A percentile compares a stretch with the other conserved stretches of the same genome.
phyloP scores from a whole-genome alignment of 2,888 invertebrate genomes.

The Caenorhabditis sulstoni region DNA sequence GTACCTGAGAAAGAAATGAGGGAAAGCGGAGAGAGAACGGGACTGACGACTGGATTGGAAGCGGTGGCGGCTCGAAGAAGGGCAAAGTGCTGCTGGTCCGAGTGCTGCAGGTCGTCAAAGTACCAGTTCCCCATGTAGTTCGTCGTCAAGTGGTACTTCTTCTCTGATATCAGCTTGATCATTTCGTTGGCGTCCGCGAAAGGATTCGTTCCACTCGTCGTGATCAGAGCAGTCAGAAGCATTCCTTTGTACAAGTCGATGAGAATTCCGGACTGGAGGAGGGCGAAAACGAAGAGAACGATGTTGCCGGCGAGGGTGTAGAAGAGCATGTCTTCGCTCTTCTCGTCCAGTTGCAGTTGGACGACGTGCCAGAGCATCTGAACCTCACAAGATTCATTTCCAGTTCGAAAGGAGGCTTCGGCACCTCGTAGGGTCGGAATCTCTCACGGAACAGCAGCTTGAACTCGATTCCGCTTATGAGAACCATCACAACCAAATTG shows the following conservation, averaged over 20 bases:
- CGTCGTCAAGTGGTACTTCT: conserved; percentile 67
- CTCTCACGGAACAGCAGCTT: conserved; percentile 55
- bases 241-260: conserved; percentile 63
- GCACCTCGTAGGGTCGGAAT: conserved; percentile 68
- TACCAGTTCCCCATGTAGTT: conserved; percentile 71
- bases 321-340: conserved; percentile 64
- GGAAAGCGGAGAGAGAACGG: background rate
- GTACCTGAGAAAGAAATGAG: conserved; percentile 16
- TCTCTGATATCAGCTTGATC: conserved; percentile 62
- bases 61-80: conserved; percentile 61
- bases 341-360: conserved; percentile 73
- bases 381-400: background rate
- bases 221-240: conserved; percentile 64
- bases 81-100: conserved; percentile 63
- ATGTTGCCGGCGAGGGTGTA: conserved; percentile 63
- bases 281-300: conserved; percentile 62
- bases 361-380: conserved; percentile 73
- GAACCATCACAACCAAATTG: conserved; percentile 51
- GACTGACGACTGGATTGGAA: conserved; percentile 64
- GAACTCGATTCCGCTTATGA: conserved; percentile 65
- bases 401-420: too few relatives aligned
- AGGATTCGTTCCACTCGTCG: conserved; percentile 60
- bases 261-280: conserved; percentile 66
- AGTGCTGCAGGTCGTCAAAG: conserved; percentile 64
- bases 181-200: conserved; percentile 66